These are phyloP conservation scores for Otis tarda DNA, from an alignment of 2,113 vertebrate genomes.

Conservation along the genomic window DNA sequence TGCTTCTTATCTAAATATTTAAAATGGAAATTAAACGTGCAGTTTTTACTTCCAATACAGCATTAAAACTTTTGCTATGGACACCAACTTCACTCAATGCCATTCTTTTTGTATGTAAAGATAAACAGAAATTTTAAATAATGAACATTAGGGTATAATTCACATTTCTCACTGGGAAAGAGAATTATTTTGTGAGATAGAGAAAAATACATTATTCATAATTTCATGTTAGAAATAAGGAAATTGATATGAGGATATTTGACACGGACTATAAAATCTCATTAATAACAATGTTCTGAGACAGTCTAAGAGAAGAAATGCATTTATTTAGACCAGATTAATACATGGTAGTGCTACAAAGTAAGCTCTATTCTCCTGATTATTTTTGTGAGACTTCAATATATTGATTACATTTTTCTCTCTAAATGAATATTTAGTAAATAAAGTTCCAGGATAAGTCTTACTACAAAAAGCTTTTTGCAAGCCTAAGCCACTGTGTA, in stretches of 20 bases:
- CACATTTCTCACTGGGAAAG: not conserved
- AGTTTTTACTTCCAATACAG: not conserved
- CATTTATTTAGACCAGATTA: not conserved
- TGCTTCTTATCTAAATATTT: not conserved
- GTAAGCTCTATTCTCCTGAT: not conserved
- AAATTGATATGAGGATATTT: constrained; percentile 20
- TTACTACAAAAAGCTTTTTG: not conserved
- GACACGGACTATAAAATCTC: constrained; percentile 45
- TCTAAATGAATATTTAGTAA: not conserved
- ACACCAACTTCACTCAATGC: not conserved
- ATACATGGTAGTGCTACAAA: not conserved
- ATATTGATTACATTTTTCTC: not conserved
- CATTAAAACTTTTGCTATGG: not conserved
- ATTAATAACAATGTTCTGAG: constrained; percentile 29
- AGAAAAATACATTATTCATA: constrained; percentile 49
- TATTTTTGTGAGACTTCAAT: not conserved
- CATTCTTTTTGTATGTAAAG: not conserved
- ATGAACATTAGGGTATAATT: constrained; percentile 17
- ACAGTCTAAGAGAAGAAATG: not conserved
- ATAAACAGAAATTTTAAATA: constrained; percentile 22
- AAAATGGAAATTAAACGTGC: not conserved
- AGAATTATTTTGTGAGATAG: constrained; percentile 46
- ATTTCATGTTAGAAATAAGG: constrained; percentile 43
- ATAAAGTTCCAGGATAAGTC: not conserved
- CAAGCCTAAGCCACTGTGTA: not conserved